Percentiles rank a stretch among this genome's conserved stretches.
Evolutionary conservation across 2,797 vertebrate genomes (phyloP).

Genomic region (Chlorospingus flavigularis): DNA sequence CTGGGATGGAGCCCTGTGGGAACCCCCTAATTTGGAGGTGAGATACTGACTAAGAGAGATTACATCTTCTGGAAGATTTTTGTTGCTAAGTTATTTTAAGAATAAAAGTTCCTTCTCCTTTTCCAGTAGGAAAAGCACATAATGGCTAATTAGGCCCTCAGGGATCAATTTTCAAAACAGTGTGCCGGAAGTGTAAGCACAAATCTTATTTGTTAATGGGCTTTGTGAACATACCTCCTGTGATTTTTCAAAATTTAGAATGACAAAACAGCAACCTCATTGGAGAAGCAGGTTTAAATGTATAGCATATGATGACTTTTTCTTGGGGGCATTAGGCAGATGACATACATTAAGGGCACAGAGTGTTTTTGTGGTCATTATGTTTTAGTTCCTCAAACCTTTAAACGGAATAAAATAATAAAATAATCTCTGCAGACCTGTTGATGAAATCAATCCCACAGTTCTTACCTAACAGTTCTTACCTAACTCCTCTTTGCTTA

Average conservation of each 20-base stretch:
- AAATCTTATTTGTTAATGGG: slow-evolving; percentile 61
- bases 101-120: slow-evolving; percentile 20
- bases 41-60: slow-evolving; percentile 11
- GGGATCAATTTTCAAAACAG: slow-evolving; percentile 70
- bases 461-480: not conserved
- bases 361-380: not conserved
- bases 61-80: slow-evolving; percentile 47
- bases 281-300: slow-evolving; percentile 5
- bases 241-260: slow-evolving; percentile 26
- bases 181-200: slow-evolving; percentile 39
- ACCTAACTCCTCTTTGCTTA: not conserved
- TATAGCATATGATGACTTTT: not conserved
- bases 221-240: slow-evolving; percentile 33
- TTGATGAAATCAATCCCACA: not conserved
- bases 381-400: not conserved
- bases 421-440: not conserved
- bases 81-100: slow-evolving; percentile 47
- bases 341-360: not conserved
- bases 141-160: slow-evolving; percentile 67
- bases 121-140: slow-evolving; percentile 31
- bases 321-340: not conserved
- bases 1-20: not conserved
- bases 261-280: not conserved
- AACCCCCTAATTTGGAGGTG: slow-evolving; percentile 15
- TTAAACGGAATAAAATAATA: not conserved